phyloP scores from a whole-genome alignment of 2,797 vertebrate genomes.

The Alca torda region DNA sequence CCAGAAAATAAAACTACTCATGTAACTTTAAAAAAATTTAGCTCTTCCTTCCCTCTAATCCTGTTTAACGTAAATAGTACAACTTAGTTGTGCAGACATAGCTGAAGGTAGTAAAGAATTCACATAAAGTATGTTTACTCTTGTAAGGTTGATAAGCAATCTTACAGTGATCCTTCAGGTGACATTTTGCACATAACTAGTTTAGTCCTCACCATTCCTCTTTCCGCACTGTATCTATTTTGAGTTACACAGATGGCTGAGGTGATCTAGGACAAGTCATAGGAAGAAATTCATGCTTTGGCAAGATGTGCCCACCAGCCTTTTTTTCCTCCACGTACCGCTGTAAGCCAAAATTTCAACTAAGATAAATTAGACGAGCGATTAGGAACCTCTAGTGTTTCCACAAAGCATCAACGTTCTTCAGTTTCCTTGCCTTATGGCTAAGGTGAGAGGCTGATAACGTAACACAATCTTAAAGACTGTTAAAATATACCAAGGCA shows the following conservation, averaged over 20 bases:
- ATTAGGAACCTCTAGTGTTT: not conserved
- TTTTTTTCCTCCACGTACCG: not conserved
- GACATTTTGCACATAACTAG: not conserved
- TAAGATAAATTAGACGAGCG: not conserved
- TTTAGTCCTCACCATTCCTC: not conserved
- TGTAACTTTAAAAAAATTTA: not conserved
- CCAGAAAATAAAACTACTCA: not conserved
- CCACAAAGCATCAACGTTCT: not conserved
- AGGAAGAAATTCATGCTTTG: not conserved
- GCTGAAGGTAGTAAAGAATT: not conserved
- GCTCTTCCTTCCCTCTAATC: not conserved
- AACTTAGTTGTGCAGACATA: rapidly evolving
- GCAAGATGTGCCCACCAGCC: not conserved
- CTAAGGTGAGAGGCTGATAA: not conserved
- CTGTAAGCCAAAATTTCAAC: not conserved
- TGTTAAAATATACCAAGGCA: not conserved
- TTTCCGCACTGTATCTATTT: not conserved
- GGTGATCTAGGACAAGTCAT: constrained; percentile 4
- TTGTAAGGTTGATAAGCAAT: not conserved
- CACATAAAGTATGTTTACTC: not conserved
- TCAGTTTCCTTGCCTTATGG: not conserved
- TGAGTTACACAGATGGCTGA: constrained; percentile 1
- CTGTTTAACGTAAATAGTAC: not conserved
- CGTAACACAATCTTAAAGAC: not conserved
- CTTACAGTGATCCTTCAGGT: not conserved